Conservation (phyloP, 2,113 vertebrate genomes). For the Aptenodytes forsteri region DNA sequence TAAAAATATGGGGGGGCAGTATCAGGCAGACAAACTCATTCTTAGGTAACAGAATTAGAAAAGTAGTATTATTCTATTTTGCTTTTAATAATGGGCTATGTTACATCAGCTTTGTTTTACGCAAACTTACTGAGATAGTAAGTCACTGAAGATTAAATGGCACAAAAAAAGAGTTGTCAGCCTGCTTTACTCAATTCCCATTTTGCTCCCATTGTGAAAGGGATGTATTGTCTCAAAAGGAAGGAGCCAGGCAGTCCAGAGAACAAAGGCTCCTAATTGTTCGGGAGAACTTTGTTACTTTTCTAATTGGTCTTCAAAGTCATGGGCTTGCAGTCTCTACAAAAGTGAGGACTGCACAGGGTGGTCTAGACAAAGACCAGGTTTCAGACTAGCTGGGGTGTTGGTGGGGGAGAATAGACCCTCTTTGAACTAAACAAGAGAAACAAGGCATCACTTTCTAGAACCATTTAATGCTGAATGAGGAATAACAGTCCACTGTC, state of each 20-base stretch:
- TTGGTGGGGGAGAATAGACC: background rate
- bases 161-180: constrained; percentile 5
- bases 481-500: background rate
- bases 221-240: background rate
- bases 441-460: background rate
- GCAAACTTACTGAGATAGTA: background rate
- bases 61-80: background rate
- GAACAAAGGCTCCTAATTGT: constrained; percentile 22
- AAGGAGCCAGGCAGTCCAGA: background rate
- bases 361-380: background rate
- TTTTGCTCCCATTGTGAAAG: background rate
- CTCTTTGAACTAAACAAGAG: background rate
- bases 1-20: background rate
- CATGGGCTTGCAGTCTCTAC: background rate
- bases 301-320: background rate
- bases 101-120: background rate
- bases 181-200: background rate
- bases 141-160: background rate
- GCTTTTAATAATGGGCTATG: background rate
- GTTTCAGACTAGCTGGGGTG: background rate
- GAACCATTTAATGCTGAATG: background rate
- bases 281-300: background rate
- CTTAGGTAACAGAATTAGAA: background rate
- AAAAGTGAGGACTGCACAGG: background rate
- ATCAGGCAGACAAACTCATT: background rate